Evolutionary conservation across 2,888 invertebrate species (phyloP), one percentile per base, ranked within the genome.

Genomic region (Dione juno): DNA sequence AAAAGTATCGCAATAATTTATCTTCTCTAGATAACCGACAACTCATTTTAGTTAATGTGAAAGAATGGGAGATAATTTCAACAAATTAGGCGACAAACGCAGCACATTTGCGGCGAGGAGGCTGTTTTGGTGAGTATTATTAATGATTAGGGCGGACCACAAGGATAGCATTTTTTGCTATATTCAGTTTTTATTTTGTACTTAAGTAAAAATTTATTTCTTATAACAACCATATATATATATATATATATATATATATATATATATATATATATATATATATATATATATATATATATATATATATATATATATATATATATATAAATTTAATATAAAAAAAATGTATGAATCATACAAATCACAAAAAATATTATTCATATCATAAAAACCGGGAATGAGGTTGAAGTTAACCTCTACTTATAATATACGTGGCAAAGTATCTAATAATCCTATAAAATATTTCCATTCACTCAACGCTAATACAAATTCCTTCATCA

Each of bases 81-180:
- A 91, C 90, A 88, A 89, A 91, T 90, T 90, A 88, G 87, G 91
- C 90, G 91, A 92, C 91, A 92, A 89, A 90, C 81, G 87, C 84
- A 83, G 78, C 91, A 89, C 89, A 80, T 90, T 87, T 79, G 80
- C 80, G 80, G 77, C 79, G 67, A 83, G 85, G 88, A 88, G 86
- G 53, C 63, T 58, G 67, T 74, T 71, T 40, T 37, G 64, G 37
- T 45, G 61, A 54, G 28, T 69, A 65, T 71, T 69, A 81, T 86
- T 87, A 87, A 88, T 86, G 81, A 86, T 87, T 65, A 69, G 72
- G 86, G 82, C 82, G 84, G 79, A 80, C 76, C 65, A 45, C 58
- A 80, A 80, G 72, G 82, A 80, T 80, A 84, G 76, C 79, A 66
- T 54, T 67, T 63, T 65, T 75, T 53, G 70, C 73, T 75, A 73